Evolutionary conservation across 2,888 invertebrate species (phyloP).

Genomic region (Apamea monoglypha): DNA sequence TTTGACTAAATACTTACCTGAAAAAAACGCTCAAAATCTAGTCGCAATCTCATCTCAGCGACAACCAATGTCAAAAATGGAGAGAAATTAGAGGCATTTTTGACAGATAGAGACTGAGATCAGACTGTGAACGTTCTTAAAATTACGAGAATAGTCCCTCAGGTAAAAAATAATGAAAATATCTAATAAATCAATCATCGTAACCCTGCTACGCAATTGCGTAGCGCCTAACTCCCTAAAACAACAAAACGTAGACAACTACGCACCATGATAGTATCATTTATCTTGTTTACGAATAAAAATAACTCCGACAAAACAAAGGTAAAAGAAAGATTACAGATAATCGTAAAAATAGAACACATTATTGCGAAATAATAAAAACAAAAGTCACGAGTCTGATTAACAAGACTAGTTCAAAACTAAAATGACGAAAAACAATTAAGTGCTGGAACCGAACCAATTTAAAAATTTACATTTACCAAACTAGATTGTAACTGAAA

Average conservation of each 20-base stretch:
- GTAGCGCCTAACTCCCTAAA: constrained; percentile 42
- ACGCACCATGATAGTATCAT: constrained; percentile 41
- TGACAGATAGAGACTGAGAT: not conserved
- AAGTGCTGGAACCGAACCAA: constrained; percentile 40
- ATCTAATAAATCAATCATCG: constrained; percentile 11
- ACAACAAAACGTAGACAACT: constrained; percentile 27
- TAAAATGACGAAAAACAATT: constrained; percentile 45
- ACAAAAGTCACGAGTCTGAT: constrained; percentile 13
- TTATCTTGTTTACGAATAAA: constrained; percentile 64
- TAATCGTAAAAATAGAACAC: constrained; percentile 45
- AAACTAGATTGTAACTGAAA: constrained; percentile 52
- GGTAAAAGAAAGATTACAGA: constrained; percentile 51
- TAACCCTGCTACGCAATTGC: constrained; percentile 44
- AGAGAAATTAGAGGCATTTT: not conserved
- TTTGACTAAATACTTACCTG: not conserved
- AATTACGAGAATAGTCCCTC: not conserved
- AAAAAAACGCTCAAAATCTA: not conserved
- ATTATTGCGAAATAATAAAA: constrained; percentile 39
- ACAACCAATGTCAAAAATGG: not conserved
- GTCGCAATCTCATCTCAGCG: not conserved
- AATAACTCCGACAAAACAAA: constrained; percentile 56
- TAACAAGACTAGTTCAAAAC: constrained; percentile 15
- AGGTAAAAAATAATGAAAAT: not conserved
- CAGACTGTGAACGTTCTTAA: not conserved
- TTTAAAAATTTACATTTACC: constrained; percentile 60